Evolutionary conservation across 1,140 invertebrate species (phyloP).

Genomic region (Dinoponera quadriceps): DNA sequence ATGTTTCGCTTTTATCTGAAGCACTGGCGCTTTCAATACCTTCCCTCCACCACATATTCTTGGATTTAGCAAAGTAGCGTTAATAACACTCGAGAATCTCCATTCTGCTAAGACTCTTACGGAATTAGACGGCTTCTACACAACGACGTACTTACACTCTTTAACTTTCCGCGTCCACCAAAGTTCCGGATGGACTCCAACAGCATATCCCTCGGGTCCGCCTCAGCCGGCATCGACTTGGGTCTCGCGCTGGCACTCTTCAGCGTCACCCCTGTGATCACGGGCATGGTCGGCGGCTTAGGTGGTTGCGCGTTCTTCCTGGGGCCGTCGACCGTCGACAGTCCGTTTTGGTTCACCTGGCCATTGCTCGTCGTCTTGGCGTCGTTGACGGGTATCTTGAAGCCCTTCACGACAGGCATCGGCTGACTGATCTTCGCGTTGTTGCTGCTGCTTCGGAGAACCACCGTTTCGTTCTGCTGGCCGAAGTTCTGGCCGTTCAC

Average conservation of each 20-base stretch:
- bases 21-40: too few species aligned
- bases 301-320: slow-evolving; percentile 42
- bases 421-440: slow-evolving; percentile 32
- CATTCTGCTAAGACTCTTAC: too few species aligned
- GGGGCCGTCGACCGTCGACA: not conserved
- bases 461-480: slow-evolving; percentile 2
- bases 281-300: slow-evolving; percentile 83
- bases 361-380: not conserved
- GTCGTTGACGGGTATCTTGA: slow-evolving; percentile 56
- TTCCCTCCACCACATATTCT: too few species aligned
- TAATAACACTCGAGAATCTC: too few species aligned
- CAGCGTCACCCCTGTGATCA: slow-evolving; percentile 82
- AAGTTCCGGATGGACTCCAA: slow-evolving; percentile 91
- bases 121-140: not conserved
- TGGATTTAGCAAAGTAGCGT: too few species aligned
- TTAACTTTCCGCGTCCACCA: slow-evolving; percentile 87
- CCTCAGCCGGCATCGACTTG: slow-evolving; percentile 74
- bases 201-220: slow-evolving; percentile 88
- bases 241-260: slow-evolving; percentile 79
- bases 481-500: slow-evolving; percentile 64
- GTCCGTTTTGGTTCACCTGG: slow-evolving; percentile 25
- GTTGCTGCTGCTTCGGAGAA: slow-evolving; percentile 42
- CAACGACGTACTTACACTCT: slow-evolving; percentile 83
- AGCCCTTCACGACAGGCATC: slow-evolving; percentile 77
- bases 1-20: too few species aligned